Base-by-base conservation (phyloP, 2,888 invertebrate genomes). In the Caenorhabditis imperialis region DNA sequence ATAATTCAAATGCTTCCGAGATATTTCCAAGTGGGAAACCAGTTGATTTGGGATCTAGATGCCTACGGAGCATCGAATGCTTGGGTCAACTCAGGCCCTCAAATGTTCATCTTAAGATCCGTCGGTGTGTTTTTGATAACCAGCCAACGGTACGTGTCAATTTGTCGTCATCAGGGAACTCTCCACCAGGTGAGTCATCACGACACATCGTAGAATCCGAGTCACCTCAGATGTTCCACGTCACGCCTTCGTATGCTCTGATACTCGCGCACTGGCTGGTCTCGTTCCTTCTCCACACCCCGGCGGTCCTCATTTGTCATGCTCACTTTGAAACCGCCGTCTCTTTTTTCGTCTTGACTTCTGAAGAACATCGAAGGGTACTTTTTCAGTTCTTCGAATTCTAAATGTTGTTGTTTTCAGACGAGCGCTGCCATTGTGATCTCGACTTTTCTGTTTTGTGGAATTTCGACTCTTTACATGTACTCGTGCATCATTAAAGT, bases 361-460 rank as follows among this genome's bases (percentile, higher is more conserved):
- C 69, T 2, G 58, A 58, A 35, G 58, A 51, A 3, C 58, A 58
- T 23, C 37, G 44, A 6, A 50, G 23, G 37, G 58, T 69, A 16
- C 42, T 50, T 35, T 23, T 18, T 10, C 14, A 1, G 6, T 25
- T 16, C n/a, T 16, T 44, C 40, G 22, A 22, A 10, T 3, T 27
- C n/a, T n/a, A n/a, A n/a, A n/a, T n/a, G n/a, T n/a, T n/a, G n/a
- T n/a, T n/a, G n/a, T 47, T 60, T 60, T 23, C 47, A 60, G 58
- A 58, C 53, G n/a, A 69, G 58, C 30, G 69, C 60, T 10, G 40
- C 54, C n/a, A 54, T 58, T n/a, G 60, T 69, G 16, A 58, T 69
- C 20, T 20, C 25, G 16, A 69, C 60, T 22, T 58, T 69, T 25
- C 3, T 60, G 33, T 38, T 69, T 7, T 60, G 60, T 40, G 53